phyloP scores from a whole-genome alignment of 2,888 invertebrate species.

The Dryocosmus kuriphilus region DNA sequence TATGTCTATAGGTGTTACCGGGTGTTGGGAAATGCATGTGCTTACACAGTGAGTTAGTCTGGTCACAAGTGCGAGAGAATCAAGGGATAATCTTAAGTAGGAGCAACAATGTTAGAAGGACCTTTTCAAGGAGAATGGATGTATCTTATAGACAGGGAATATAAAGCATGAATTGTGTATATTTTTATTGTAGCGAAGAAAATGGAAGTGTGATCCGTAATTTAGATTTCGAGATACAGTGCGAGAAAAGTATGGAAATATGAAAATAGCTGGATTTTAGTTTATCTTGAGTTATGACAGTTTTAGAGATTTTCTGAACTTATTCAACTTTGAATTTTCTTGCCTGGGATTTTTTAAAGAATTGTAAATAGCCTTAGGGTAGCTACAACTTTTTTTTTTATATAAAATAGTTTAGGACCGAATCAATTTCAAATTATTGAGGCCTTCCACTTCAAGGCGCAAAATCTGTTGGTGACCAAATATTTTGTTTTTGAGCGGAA shows the following conservation, averaged over 20 bases:
- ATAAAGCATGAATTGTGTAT: constrained; percentile 14
- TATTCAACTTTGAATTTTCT: not conserved
- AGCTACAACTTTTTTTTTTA: not conserved
- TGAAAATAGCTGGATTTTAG: not conserved
- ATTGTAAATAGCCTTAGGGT: not conserved
- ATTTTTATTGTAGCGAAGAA: constrained; percentile 10
- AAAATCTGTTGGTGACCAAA: no score
- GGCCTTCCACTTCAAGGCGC: no score
- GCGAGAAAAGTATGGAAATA: constrained; percentile 13
- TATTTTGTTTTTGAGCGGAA: no score
- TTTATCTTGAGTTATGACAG: constrained; percentile 19
- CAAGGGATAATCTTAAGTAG: constrained; percentile 35
- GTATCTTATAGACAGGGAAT: constrained; percentile 23
- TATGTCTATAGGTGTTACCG: not conserved
- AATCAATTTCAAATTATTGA: no score
- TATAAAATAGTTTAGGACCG: no score
- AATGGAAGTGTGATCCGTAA: constrained; percentile 30
- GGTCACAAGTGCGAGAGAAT: constrained; percentile 31
- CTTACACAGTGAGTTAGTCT: constrained; percentile 24
- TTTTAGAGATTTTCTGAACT: not conserved
- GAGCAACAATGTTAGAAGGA: constrained; percentile 12
- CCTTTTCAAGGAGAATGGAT: constrained; percentile 11
- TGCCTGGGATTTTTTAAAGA: not conserved
- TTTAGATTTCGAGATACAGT: constrained; percentile 6
- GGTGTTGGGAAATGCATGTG: constrained; percentile 13